A percentile compares a stretch with the other conserved stretches of the same genome.
Evolutionary conservation across 1,140 invertebrate species (phyloP).

Genomic region (Condylostylus longicornis): DNA sequence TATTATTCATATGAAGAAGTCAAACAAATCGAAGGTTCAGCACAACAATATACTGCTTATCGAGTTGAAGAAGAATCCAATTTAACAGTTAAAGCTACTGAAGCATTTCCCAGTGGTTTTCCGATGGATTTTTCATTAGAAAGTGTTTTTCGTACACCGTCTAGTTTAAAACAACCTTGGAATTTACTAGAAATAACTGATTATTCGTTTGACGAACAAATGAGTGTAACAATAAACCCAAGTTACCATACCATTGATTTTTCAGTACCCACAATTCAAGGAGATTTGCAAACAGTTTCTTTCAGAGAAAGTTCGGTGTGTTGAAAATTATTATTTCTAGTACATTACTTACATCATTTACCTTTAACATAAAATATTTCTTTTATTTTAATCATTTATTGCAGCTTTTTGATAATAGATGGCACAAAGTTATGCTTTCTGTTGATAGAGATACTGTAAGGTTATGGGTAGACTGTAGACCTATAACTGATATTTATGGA

Average conservation of each 20-base stretch:
- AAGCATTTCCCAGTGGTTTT: conserved; percentile 36
- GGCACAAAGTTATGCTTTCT: conserved; percentile 66
- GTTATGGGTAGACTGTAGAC: conserved; percentile 55
- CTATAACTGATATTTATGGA: conserved; percentile 14
- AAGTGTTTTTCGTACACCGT: conserved; percentile 45
- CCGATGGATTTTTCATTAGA: conserved; percentile 59
- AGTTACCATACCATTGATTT: conserved; percentile 43
- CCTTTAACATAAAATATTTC: neutral
- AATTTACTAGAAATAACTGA: conserved; percentile 49
- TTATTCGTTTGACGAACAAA: conserved; percentile 41
- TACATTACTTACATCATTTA: neutral
- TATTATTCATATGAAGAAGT: conserved; percentile 43
- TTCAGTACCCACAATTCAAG: conserved; percentile 41
- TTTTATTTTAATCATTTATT: conserved; percentile 8
- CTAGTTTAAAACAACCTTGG: conserved; percentile 40
- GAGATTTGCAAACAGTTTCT: conserved; percentile 41
- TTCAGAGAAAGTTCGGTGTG: conserved; percentile 43
- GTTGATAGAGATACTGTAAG: conserved; percentile 45
- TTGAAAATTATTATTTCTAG: conserved; percentile 8
- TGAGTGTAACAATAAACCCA: conserved; percentile 50
- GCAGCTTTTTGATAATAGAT: conserved; percentile 55
- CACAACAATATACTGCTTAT: conserved; percentile 59
- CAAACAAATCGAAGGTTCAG: conserved; percentile 53
- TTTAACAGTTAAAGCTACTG: conserved; percentile 51
- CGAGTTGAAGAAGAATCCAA: conserved; percentile 53